These are phyloP conservation scores for Rostratula benghalensis DNA, from an alignment of 2,113 vertebrate genomes.

Conservation along the genomic window DNA sequence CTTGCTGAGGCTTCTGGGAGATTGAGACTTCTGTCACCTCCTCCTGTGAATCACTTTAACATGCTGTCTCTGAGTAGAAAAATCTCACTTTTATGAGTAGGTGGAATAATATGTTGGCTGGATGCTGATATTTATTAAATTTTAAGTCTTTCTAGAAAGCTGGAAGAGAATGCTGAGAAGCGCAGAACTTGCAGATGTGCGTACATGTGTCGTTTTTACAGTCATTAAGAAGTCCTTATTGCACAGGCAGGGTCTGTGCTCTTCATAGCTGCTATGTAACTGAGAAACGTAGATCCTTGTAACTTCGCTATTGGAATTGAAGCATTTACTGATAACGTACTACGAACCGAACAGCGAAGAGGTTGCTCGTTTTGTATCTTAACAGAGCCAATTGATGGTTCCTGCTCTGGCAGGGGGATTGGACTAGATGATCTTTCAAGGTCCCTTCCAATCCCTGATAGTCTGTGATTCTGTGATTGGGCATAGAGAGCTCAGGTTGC, in stretches of 20 bases:
- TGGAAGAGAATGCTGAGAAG: background rate
- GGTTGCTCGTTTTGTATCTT: background rate
- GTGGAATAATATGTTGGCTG: background rate
- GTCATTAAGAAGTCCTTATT: background rate
- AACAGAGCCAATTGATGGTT: background rate
- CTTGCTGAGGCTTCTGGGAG: background rate
- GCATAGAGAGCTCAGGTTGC: background rate
- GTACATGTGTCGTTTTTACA: background rate
- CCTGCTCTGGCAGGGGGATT: too few relatives aligned
- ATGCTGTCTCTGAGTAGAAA: background rate
- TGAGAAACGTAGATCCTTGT: background rate
- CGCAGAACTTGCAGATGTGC: background rate
- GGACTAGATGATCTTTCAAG: too few relatives aligned
- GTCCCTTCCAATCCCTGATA: too few relatives aligned
- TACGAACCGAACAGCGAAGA: background rate
- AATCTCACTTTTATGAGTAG: background rate
- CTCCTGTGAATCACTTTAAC: background rate
- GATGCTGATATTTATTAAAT: conserved; percentile 23
- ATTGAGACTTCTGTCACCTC: background rate
- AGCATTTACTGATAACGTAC: background rate
- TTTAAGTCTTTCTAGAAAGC: background rate
- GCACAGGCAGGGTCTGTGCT: fast-evolving
- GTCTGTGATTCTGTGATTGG: too few relatives aligned
- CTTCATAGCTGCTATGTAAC: background rate
- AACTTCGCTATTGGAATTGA: background rate